These are phyloP conservation scores for Tupaia tana DNA, from an alignment of 2,113 vertebrate species.

Conservation along the genomic window DNA sequence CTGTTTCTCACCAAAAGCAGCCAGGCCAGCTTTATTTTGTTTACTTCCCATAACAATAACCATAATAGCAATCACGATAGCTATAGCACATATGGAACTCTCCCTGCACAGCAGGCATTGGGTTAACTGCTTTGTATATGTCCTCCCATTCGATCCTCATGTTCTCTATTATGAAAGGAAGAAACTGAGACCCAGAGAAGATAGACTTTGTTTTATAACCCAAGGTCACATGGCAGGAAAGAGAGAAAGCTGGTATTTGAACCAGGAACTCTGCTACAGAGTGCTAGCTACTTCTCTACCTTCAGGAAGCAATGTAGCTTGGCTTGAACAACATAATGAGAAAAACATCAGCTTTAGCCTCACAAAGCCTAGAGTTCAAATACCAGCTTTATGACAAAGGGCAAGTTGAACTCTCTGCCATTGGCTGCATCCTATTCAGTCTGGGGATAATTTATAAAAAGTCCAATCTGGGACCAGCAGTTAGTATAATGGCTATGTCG, in stretches of 20 bases:
- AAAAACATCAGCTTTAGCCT: not conserved
- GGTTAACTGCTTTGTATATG: not conserved
- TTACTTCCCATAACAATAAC: not conserved
- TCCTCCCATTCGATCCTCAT: not conserved
- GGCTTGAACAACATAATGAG: not conserved
- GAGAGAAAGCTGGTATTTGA: not conserved
- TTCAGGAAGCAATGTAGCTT: not conserved
- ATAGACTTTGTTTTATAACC: not conserved
- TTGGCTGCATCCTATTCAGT: not conserved
- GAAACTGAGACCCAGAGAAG: not conserved
- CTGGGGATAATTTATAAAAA: not conserved
- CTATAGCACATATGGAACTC: not conserved
- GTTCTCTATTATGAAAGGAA: not conserved
- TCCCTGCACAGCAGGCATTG: not conserved
- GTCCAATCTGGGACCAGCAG: not conserved
- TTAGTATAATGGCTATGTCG: no score
- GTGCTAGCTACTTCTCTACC: not conserved
- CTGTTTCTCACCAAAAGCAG: slow-evolving; percentile 15
- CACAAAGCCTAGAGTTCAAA: not conserved
- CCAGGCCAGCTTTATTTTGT: not conserved
- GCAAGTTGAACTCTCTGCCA: not conserved
- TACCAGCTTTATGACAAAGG: not conserved
- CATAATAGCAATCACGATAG: not conserved
- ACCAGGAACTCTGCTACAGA: not conserved
- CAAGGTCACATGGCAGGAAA: not conserved